Conservation (phyloP, 2,113 vertebrate genomes). For the Periophthalmus modestus region DNA sequence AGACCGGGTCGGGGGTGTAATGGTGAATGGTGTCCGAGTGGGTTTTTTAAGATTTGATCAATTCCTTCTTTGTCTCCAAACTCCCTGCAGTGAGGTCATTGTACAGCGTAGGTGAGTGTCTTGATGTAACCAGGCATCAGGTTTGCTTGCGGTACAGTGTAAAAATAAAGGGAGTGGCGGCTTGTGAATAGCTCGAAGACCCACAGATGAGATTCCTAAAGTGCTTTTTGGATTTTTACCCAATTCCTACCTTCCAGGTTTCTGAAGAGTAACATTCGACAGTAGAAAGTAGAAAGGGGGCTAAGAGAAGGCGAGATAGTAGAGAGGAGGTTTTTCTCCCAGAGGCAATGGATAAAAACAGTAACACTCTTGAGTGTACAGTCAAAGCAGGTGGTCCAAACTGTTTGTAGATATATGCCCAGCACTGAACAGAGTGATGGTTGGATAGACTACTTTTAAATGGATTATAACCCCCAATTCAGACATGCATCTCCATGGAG, state of each 20-base stretch:
- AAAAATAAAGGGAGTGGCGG: not conserved
- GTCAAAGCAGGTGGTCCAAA: constrained; percentile 54
- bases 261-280: constrained; percentile 16
- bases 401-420: constrained; percentile 21
- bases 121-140: constrained; percentile 10
- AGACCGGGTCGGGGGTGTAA: constrained; percentile 53
- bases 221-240: constrained; percentile 53
- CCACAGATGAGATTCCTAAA: constrained; percentile 49
- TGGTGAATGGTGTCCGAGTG: constrained; percentile 33
- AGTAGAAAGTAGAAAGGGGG: constrained; percentile 23
- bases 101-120: constrained; percentile 23
- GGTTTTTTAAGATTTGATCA: constrained; percentile 52
- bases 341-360: constrained; percentile 38
- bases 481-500: constrained; percentile 1
- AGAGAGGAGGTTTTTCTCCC: constrained; percentile 35
- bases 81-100: constrained; percentile 19
- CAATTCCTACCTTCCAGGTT: constrained; percentile 52
- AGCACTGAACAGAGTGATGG: constrained; percentile 19
- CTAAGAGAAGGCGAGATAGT: constrained; percentile 43
- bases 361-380: constrained; percentile 28
- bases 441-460: constrained; percentile 33
- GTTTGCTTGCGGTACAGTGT: constrained; percentile 1
- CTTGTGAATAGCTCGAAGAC: not conserved
- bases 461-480: constrained; percentile 17
- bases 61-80: constrained; percentile 60